phyloP scores from a whole-genome alignment of 2,797 vertebrate species.

The Oophaga sylvatica region DNA sequence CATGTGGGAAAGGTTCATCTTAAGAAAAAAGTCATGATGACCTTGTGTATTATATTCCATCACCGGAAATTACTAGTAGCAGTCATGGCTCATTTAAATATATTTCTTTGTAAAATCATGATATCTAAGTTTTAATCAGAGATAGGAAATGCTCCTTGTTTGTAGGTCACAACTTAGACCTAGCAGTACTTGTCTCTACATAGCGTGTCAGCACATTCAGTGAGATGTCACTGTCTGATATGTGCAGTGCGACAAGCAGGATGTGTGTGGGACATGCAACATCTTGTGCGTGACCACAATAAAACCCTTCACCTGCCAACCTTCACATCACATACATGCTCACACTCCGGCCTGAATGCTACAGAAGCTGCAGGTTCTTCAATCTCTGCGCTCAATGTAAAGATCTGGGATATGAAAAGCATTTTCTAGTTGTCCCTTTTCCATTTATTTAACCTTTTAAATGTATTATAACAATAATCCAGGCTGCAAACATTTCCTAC shows the following conservation, averaged over 20 bases:
- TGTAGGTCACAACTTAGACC: neutral
- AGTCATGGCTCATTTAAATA: neutral
- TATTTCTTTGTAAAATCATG: neutral
- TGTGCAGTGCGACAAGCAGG: neutral
- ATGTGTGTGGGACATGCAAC: slow-evolving; percentile 19
- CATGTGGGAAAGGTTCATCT: neutral
- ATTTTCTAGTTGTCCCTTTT: neutral
- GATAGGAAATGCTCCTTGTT: neutral
- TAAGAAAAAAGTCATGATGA: neutral
- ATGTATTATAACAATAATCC: neutral
- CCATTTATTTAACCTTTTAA: neutral
- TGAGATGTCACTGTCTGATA: slow-evolving; percentile 4
- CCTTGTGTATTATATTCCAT: neutral
- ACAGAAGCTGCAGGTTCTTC: neutral
- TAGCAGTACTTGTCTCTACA: neutral
- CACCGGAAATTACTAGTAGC: neutral
- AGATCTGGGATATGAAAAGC: neutral
- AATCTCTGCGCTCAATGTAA: neutral
- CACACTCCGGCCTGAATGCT: neutral
- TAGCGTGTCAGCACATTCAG: slow-evolving; percentile 7
- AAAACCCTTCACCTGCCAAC: neutral
- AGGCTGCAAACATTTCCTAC: no score
- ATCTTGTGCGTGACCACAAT: slow-evolving; percentile 2
- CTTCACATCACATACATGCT: neutral
- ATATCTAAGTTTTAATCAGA: neutral